Conservation (phyloP, 2,113 vertebrate genomes). For the Forbesichthys agassizii region DNA sequence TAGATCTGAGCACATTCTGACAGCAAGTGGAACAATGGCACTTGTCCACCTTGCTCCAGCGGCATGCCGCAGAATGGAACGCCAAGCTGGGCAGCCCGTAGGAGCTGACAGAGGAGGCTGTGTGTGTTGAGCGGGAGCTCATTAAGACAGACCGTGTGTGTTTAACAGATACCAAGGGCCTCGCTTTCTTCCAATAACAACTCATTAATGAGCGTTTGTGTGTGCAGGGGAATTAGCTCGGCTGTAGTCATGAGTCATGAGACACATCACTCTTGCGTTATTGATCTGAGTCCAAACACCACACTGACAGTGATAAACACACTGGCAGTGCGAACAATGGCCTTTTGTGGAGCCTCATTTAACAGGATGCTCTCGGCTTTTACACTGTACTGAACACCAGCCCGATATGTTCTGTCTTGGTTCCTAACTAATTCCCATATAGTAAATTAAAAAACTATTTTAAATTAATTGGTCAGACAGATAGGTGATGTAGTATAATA, state of each 20-base stretch:
- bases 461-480: slow-evolving; percentile 1
- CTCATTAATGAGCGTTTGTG: slow-evolving; percentile 79
- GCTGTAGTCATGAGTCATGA: slow-evolving; percentile 74
- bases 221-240: slow-evolving; percentile 72
- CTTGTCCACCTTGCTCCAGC: slow-evolving; percentile 16
- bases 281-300: slow-evolving; percentile 69
- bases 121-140: slow-evolving; percentile 64
- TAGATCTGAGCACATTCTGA: slow-evolving; percentile 32
- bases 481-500: neutral
- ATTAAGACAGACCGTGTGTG: slow-evolving; percentile 74
- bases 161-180: slow-evolving; percentile 76
- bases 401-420: neutral
- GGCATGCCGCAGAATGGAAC: slow-evolving; percentile 24
- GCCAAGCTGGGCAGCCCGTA: slow-evolving; percentile 26
- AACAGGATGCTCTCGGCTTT: slow-evolving; percentile 2
- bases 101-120: slow-evolving; percentile 51
- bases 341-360: slow-evolving; percentile 23
- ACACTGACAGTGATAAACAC: slow-evolving; percentile 60
- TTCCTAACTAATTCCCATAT: slow-evolving; percentile 1
- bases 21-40: slow-evolving; percentile 41
- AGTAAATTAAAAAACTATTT: slow-evolving; percentile 2
- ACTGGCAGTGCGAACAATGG: slow-evolving; percentile 31
- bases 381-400: neutral
- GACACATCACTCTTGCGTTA: slow-evolving; percentile 71
- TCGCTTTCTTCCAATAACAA: slow-evolving; percentile 77